These are phyloP conservation scores for Thamnophis elegans DNA, from an alignment of 2,797 vertebrate genomes.

Conservation along the genomic window DNA sequence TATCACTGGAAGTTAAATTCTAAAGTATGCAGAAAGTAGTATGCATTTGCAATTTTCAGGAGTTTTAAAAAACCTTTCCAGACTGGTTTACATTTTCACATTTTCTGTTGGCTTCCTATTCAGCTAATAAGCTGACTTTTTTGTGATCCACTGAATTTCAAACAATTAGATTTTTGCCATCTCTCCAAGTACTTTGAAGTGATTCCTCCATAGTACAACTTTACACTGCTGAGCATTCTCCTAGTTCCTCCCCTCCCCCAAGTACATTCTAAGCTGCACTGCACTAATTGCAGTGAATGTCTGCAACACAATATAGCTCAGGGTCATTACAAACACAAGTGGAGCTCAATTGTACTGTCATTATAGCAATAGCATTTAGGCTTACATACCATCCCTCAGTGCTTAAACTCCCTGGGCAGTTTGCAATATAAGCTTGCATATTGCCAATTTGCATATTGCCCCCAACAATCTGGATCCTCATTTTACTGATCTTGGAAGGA, in stretches of 20 bases:
- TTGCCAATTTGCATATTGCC: background rate
- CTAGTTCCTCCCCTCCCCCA: background rate
- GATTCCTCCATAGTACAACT: background rate
- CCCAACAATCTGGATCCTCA: background rate
- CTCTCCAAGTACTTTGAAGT: background rate
- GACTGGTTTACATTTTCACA: background rate
- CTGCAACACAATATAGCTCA: background rate
- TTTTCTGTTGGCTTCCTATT: background rate
- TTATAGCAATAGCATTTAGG: background rate
- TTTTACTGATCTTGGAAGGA: background rate
- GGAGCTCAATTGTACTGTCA: background rate
- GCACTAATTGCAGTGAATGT: background rate
- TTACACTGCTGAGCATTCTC: background rate
- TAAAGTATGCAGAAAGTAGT: background rate
- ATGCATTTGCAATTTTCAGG: background rate
- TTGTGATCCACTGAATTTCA: background rate
- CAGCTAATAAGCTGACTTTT: background rate
- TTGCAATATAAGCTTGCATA: background rate
- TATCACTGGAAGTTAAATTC: background rate
- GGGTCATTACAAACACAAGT: background rate
- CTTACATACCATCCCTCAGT: background rate
- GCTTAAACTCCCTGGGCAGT: background rate
- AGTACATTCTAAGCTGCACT: background rate
- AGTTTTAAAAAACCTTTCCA: background rate
- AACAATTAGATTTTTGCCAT: background rate